Conservation (phyloP, 2,113 vertebrate species). For the Tachuris rubrigastra region DNA sequence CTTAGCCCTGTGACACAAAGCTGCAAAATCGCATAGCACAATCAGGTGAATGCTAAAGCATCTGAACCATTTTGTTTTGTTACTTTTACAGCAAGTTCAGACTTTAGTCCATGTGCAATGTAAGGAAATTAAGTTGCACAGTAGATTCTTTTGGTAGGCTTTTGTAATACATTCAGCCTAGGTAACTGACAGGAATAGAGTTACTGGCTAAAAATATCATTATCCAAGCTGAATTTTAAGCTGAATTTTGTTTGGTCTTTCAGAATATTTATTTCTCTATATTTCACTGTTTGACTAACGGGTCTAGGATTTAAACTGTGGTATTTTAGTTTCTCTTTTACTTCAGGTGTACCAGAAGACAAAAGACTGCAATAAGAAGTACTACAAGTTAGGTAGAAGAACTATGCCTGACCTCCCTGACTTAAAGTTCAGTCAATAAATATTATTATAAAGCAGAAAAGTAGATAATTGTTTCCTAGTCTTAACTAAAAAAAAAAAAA, state of each 20-base stretch:
- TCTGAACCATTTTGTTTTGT: background rate
- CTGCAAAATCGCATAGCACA: background rate
- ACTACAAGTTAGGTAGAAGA: background rate
- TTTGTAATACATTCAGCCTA: background rate
- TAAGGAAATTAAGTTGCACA: background rate
- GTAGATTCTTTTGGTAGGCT: background rate
- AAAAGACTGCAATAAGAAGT: background rate
- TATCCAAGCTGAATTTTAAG: background rate
- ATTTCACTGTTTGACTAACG: background rate
- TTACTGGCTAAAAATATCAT: conserved; percentile 14
- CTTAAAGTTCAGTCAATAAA: background rate
- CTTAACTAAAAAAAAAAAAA: background rate
- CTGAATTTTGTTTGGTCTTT: background rate
- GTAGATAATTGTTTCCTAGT: background rate
- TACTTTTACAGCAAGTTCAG: conserved; percentile 22
- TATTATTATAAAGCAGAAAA: background rate
- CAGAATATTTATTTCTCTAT: background rate
- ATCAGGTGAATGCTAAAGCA: background rate
- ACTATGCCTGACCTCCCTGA: background rate
- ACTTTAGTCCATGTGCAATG: background rate
- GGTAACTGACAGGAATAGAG: background rate
- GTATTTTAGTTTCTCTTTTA: background rate
- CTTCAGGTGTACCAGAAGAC: background rate
- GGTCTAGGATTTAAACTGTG: background rate
- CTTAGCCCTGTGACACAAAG: background rate